Evolutionary conservation across 2,888 invertebrate species (phyloP).

Genomic region (Scelioninae gen. 1): DNA sequence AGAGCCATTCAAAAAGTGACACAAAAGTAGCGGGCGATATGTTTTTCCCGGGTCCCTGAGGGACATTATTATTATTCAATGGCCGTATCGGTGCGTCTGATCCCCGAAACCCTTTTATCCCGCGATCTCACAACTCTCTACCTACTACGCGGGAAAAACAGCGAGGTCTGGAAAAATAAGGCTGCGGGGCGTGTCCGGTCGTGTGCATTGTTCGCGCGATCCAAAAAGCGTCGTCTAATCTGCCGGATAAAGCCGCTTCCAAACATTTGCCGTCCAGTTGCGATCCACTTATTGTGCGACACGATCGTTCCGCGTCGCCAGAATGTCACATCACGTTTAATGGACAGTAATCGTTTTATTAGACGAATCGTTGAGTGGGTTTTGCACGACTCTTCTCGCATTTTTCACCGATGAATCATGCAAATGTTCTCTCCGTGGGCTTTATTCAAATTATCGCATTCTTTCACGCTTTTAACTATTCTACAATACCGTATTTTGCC

Average conservation of each 20-base stretch:
- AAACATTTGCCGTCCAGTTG: constrained; percentile 35
- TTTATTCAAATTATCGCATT: too few species aligned
- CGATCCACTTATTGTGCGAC: constrained; percentile 29
- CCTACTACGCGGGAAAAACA: constrained; percentile 18
- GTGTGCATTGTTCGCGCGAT: constrained; percentile 23
- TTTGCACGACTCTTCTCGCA: too few species aligned
- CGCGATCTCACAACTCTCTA: constrained; percentile 23
- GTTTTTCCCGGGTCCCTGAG: constrained; percentile 47
- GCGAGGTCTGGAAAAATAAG: constrained; percentile 32
- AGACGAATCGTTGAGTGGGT: too few species aligned
- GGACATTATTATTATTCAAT: too few species aligned
- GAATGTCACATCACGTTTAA: constrained; percentile 33
- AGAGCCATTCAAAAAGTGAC: constrained; percentile 11
- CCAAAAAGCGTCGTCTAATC: constrained; percentile 20
- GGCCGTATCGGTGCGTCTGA: too few species aligned
- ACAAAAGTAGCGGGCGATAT: constrained; percentile 46
- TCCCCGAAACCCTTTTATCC: constrained; percentile 45
- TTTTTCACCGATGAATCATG: too few species aligned
- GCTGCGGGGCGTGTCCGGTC: constrained; percentile 35
- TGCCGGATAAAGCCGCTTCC: constrained; percentile 25
- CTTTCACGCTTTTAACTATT: too few species aligned
- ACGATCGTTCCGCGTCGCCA: constrained; percentile 37
- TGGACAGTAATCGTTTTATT: constrained; percentile 50
- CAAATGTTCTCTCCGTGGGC: too few species aligned
- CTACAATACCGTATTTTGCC: too few species aligned